Evolutionary conservation across 1,140 invertebrate genomes (phyloP), one percentile per base, ranked within the genome.

Genomic region (Danaus plexippus): DNA sequence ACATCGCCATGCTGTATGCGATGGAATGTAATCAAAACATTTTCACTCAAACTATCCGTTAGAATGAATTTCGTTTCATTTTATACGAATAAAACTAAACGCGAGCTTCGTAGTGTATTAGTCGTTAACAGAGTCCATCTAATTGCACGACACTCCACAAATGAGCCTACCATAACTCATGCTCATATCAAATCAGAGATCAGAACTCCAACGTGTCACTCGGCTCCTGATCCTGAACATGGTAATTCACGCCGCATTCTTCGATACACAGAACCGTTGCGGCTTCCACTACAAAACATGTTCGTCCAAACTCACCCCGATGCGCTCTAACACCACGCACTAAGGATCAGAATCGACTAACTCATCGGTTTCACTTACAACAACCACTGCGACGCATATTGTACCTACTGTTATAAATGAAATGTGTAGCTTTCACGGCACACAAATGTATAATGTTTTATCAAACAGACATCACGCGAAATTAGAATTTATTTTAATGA

Each of bases 371-470:
- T 62, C 53, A 42, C 53, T 51, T 57, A 79, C 81, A 81, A 64
- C 58, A 75, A 57, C 63, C 15, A 9, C 10, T 57, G 73, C 84
- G 80, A 83, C 74, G 77, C 72, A 71, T 77, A 83, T 80, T 82
- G 77, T 85, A 85, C 75, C 71, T 77, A 80, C 71, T 78, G 78
- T 80, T 79, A 77, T 78, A 82, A 86, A 85, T 79, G 77, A 86
- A 86, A 86, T 83, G 79, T 85, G 79, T 86, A 81, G 80, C 83
- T 86, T 86, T 86, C 83, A 85, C 82, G 70, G 74, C 80, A 85
- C 80, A 86, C 80, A 77, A 71, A 65, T 72, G 71, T 73, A 75
- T 53, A 68, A 71, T 66, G 73, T 77, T 76, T 73, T 73, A 66
- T 69, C 63, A 64, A 41, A 51, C 43, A n/a, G 32, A 42, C 9